Base-by-base conservation (phyloP, 2,113 vertebrate genomes). In the Diglossa brunneiventris region DNA sequence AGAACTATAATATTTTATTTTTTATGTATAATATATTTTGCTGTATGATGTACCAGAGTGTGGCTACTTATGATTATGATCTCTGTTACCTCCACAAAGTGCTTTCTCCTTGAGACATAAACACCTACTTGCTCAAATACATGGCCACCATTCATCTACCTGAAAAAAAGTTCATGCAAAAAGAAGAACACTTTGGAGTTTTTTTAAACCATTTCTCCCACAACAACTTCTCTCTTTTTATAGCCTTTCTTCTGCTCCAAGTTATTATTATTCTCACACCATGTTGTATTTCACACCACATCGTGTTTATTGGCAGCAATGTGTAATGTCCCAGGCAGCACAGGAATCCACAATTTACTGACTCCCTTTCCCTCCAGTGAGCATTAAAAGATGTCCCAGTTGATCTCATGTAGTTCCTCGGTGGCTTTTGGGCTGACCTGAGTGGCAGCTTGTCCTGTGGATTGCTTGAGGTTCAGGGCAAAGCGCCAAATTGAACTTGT, bases 221-320 rank as follows among this genome's bases (percentile, higher is more conserved):
- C 76, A 74, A 67, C 56, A 82, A 14, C 49, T 87, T 81, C 41
- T 30, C 8, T 87, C 92, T 95, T 97, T 95, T 95, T 94, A 96
- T 84, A 94, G 70, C 42, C 19, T 85, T 83, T 93, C 83, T 93
- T 88, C 82, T 86, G 67, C 59, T 94, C 50, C 33, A 39, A 89
- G 89, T 82, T 95, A 76, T 94, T 92, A 87, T 84, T 91, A 95
- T 96, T 94, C 78, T 2, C 74, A 44, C 16, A 3, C 62, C 8
- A 3, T 46, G 17, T 52, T 0, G 1, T 84, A 94, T 84, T 94
- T 97, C 94, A 89, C 84, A 94, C 81, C 63, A 80, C 39, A 95
- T 26, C 42, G 7, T 82, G 74, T 95, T 96, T 94, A 91, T 92
- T 87, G 91, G 67, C 74, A 96, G 81, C 89, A 73, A 20, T 22